Conservation (phyloP, 35 echinoderm and acorn worm species). For the Acanthaster planci region DNA sequence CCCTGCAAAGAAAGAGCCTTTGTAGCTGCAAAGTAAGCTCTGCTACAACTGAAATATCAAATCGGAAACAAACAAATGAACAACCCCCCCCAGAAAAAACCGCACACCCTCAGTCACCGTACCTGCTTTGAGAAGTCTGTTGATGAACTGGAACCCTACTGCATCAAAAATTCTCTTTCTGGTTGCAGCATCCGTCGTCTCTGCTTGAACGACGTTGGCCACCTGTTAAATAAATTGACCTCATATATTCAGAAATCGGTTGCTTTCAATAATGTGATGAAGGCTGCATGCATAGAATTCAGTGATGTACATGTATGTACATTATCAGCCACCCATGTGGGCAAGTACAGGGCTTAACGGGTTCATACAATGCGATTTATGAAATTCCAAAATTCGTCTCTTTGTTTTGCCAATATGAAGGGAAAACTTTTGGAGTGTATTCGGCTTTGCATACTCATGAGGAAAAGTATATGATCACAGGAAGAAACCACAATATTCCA, state of each 20-base stretch:
- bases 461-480: too few relatives aligned
- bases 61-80: neutral
- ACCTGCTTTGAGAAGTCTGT: slow-evolving; percentile 83
- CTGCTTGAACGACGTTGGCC: slow-evolving; percentile 81
- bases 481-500: too few relatives aligned
- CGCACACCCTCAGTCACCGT: too few relatives aligned
- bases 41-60: neutral
- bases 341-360: too few relatives aligned
- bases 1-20: too few relatives aligned
- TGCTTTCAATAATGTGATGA: neutral
- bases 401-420: too few relatives aligned
- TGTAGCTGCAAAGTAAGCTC: neutral
- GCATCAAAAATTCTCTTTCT: slow-evolving; percentile 82
- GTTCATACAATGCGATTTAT: too few relatives aligned
- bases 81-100: neutral
- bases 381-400: too few relatives aligned
- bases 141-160: slow-evolving; percentile 88
- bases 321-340: neutral
- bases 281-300: neutral
- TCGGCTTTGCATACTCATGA: too few relatives aligned
- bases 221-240: slow-evolving; percentile 49
- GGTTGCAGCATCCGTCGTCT: slow-evolving; percentile 49
- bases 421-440: too few relatives aligned
- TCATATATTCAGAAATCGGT: neutral
- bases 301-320: neutral